Evolutionary conservation across 2,888 invertebrate genomes (phyloP), one percentile per base, ranked within the genome.

Genomic region (Molanna angustata): DNA sequence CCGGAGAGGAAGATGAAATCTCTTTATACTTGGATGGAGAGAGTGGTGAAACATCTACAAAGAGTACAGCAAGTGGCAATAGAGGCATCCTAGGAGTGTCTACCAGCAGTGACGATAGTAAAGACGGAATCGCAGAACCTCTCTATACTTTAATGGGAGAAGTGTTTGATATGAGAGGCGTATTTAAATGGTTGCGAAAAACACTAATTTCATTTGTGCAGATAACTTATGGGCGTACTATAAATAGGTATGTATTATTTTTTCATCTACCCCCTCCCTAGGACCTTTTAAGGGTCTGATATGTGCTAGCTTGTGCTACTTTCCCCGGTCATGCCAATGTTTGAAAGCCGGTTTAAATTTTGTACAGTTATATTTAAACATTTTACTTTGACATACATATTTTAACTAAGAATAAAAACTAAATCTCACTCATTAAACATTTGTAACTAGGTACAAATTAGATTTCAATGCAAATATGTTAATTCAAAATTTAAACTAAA

Each of bases 161-260:
- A 75, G 84, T 94, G 61, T 94, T 94, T 67, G 94, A 94, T 67
- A 85, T 93, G 79, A 80, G 89, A 46, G 94, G 94, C 0, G 87
- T 92, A 20, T 92, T 93, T 67, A 86, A 89, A 47, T 92, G 91
- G 85, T 76, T 94, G 20, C 73, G 94, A 59, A 87, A 88, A 67
- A 92, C 91, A 17, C 79, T 94, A 16, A 93, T 94, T 61, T 88
- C 88, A 2, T 94, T 94, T 71, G 93, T 94, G 18, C 94, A 94
- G 72, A 86, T 92, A 54, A 90, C 91, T 0, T 94, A 92, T 66
- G 93, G 93, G n/a, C 79, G 92, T 57, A 94, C 92, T 52, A 94
- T 94, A 40, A 94, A 93, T 67, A 84, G 88, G 82, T 86, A 72
- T 13, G n/a, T n/a, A n/a, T n/a, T n/a, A n/a, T n/a, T n/a, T n/a